Conservation (phyloP, 2,797 vertebrate species). For the Denticeps clupeoides region DNA sequence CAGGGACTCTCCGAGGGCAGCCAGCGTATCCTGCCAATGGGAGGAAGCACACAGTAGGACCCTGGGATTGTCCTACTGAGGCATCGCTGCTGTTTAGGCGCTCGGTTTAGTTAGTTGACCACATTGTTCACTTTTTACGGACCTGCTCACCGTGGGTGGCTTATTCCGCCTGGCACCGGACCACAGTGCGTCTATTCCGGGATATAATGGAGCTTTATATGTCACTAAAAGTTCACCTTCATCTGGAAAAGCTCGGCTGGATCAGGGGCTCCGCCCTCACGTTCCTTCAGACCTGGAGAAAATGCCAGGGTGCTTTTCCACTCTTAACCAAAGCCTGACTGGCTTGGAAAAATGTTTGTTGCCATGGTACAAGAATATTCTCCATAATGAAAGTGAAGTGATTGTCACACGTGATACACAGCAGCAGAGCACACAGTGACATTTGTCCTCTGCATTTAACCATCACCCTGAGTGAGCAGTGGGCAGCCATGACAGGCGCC, state of each 20-base stretch:
- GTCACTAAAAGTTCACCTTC: constrained; percentile 36
- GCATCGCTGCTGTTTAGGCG: neutral
- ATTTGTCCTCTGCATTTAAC: no score
- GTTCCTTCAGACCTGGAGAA: constrained; percentile 11
- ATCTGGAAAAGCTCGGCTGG: constrained; percentile 48
- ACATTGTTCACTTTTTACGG: neutral
- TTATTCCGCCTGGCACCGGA: constrained; percentile 31
- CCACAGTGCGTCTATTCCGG: constrained; percentile 24
- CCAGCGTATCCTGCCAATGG: neutral
- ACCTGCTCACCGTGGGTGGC: constrained; percentile 38
- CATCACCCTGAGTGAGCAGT: no score
- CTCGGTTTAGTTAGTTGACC: neutral
- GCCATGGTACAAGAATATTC: no score
- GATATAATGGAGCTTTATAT: constrained; percentile 32
- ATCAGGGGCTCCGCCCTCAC: constrained; percentile 20
- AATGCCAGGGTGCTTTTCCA: no score
- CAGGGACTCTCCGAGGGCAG: neutral
- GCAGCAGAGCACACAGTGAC: no score
- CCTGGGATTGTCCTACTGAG: constrained; percentile 2
- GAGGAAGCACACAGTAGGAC: neutral
- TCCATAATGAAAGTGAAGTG: no score
- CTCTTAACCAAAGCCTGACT: no score
- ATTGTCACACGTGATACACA: no score
- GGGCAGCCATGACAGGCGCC: no score
- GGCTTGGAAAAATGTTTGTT: no score